These are phyloP conservation scores for Calameuta filiformis DNA, from an alignment of 2,888 invertebrate species.

Conservation along the genomic window DNA sequence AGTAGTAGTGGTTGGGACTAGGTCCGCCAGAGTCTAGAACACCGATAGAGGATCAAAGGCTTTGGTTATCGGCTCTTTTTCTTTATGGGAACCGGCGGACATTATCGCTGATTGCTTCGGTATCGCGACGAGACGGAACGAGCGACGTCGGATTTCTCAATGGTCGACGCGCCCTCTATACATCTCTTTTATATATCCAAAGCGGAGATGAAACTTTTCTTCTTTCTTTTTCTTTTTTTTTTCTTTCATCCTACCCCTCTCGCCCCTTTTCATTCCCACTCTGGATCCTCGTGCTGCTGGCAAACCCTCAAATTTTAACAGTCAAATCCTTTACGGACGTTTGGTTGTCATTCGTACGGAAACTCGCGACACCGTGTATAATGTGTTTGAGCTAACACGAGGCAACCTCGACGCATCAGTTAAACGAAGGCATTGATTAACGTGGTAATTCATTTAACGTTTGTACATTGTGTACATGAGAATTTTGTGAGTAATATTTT, in stretches of 20 bases:
- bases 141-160: not conserved
- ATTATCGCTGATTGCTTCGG: slow-evolving; percentile 39
- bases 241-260: not conserved
- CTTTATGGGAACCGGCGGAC: slow-evolving; percentile 35
- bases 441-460: too few species aligned
- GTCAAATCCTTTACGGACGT: not conserved
- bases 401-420: too few species aligned
- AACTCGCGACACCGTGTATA: not conserved
- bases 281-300: not conserved
- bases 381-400: too few species aligned
- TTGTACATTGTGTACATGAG: too few species aligned
- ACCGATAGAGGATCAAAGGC: slow-evolving; percentile 37
- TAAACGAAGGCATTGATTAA: too few species aligned
- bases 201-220: not conserved
- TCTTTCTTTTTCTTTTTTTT: not conserved
- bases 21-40: slow-evolving; percentile 1
- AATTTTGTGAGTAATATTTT: too few species aligned
- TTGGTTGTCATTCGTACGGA: not conserved
- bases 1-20: not conserved
- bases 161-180: not conserved
- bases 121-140: slow-evolving; percentile 1
- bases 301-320: not conserved
- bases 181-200: not conserved
- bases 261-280: not conserved
- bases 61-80: slow-evolving; percentile 38